Conservation (phyloP, 1,140 invertebrate species). For the Frieseomelitta varia region DNA sequence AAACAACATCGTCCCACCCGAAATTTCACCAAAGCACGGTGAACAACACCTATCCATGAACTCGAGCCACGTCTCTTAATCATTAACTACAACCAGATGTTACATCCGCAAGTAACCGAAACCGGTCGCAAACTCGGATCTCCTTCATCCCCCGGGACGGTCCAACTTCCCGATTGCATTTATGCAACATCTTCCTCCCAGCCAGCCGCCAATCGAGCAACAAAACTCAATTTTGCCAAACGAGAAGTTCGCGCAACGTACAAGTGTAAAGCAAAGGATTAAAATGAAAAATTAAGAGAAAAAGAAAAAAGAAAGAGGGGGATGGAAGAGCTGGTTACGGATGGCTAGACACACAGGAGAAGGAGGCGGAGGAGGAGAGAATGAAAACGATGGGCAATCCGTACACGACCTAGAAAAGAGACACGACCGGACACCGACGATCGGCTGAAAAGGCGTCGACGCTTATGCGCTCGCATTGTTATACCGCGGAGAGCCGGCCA, state of each 20-base stretch:
- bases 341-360: background rate
- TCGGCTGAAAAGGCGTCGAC: conserved; percentile 33
- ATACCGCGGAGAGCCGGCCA: background rate
- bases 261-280: no score
- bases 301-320: background rate
- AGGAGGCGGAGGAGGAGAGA: background rate
- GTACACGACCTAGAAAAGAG: background rate
- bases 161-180: background rate
- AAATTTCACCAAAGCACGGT: background rate
- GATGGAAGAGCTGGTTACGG: background rate
- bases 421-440: background rate
- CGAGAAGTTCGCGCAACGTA: background rate
- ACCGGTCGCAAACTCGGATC: background rate
- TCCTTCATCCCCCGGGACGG: background rate
- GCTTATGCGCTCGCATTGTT: conserved; percentile 38
- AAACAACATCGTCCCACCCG: no score
- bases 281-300: no score
- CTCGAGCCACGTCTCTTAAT: background rate
- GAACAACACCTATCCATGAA: background rate
- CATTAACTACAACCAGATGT: background rate
- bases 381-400: background rate
- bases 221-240: background rate
- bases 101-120: background rate
- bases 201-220: background rate
- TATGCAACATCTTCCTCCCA: background rate